Base-by-base conservation (phyloP, 2,113 vertebrate species). In the Callospermophilus lateralis region DNA sequence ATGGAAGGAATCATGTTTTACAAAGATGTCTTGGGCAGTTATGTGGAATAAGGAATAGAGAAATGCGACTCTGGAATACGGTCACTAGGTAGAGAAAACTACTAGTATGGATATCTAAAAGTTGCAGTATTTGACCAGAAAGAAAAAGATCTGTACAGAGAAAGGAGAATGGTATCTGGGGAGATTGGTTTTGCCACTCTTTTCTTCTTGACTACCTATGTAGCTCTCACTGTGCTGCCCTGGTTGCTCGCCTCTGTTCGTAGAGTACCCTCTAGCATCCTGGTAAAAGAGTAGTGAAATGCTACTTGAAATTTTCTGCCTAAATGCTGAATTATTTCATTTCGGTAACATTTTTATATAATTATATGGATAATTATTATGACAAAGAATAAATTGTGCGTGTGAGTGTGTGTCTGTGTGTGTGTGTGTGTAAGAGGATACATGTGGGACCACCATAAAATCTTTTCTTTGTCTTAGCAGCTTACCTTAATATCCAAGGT, bases 391-490 rank as follows among this genome's bases (percentile, higher is more conserved):
- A 87, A n/a, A 70, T 45, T 12, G 34, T 84, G 20, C 88, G 4
- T 83, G 22, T 76, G 39, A 63, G 6, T 65, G 53, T 51, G 17
- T 16, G n/a, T n/a, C n/a, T n/a, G n/a, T 84, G 20, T 91, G 4
- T 83, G 22, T 76, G 39, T 70, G 6, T 65, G 53, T 51, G 17
- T 16, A 55, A 55, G 53, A 55, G 15, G 24, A 6, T 6, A 55
- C 17, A 20, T 68, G 10, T n/a, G 93, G 48, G n/a, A 84, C 28
- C 20, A 55, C 48, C 22, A 45, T 76, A 65, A 94, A 80, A 68
- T 65, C 17, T 86, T 92, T 79, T 78, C 37, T 77, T 73, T 94
- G 73, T 51, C 61, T 83, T 51, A 84, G 53, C 67, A 92, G 26
- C 51, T 79, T 8, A 70, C 74, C 39, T 68, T 77, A 61, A 30